Base-by-base conservation (phyloP, 2,113 vertebrate species). In the Calypte anna region DNA sequence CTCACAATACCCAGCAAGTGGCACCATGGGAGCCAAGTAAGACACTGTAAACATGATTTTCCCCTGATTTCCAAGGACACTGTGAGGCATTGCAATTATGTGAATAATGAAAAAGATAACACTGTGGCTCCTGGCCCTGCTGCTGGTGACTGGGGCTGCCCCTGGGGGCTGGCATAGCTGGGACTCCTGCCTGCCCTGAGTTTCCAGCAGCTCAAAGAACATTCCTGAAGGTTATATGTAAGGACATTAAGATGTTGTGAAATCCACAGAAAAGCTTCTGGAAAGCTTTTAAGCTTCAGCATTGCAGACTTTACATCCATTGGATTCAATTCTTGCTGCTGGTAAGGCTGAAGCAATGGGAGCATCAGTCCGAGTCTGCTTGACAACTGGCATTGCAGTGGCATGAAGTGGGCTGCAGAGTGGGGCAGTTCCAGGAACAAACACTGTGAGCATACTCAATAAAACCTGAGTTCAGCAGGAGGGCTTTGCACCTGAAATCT, bases 131-230 rank as follows among this genome's bases (percentile, higher is more conserved):
- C 58, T 70, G 3, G 25, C n/a, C 31, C 33, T 76, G 54, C 0
- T 7, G 63, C 30, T 57, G 21, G n/a, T 66, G 46, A 78, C 38
- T 58, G 0, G 0, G 46, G 50, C 12, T 83, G 58, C 20, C 66
- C 25, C 9, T 0, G 0, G 20, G 16, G 36, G 22, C 33, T 74
- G 31, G 74, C 0, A 0, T 61, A 51, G 22, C 48, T 74, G 38
- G 40, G 46, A 43, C 43, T 74, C n/a, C 17, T 0, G 1, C 68
- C 55, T 87, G 30, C 21, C 18, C 38, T 43, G 43, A 43, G 51
- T 77, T 94, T 93, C 38, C 55, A 90, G 68, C n/a, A 4, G 19
- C 63, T 84, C 44, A 67, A 62, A 68, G 59, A 59, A 63, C 18
- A 54, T 64, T 88, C 90, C 28, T 83, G 68, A 95, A 78, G 40